A percentile compares a stretch with the other conserved stretches of the same genome.
Evolutionary conservation across 37 sponge, comb jelly and placozoan genomes (phyloP).

Genomic region (Cliona cf. orientalis): DNA sequence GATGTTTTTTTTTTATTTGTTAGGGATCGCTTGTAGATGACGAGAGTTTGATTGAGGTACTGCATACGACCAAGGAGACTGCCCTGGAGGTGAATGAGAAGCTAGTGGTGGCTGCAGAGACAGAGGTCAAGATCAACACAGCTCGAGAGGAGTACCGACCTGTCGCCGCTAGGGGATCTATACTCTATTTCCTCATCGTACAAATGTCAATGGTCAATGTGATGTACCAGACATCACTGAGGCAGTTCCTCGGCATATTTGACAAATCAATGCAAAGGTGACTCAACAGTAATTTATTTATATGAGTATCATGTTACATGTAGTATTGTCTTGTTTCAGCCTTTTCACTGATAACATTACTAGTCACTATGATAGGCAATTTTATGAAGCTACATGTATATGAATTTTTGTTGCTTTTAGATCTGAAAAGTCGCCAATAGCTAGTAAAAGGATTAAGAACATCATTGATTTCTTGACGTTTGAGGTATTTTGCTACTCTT

Average conservation of each 20-base stretch:
- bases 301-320: neutral
- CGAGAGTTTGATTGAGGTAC: constrained; percentile 93
- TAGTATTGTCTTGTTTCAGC: neutral
- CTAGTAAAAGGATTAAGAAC: constrained; percentile 87
- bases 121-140: constrained; percentile 93
- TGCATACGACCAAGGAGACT: constrained; percentile 93
- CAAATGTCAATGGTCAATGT: constrained; percentile 99
- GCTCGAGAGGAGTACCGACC: constrained; percentile 99
- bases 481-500: constrained; percentile 89
- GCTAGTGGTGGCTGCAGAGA: constrained; percentile 92
- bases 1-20: too few relatives aligned
- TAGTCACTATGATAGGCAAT: neutral
- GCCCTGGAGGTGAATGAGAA: constrained; percentile 96
- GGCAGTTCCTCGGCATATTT: constrained; percentile 95
- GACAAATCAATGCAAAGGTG: constrained; percentile 92
- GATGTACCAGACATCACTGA: constrained; percentile 98
- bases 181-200: constrained; percentile 98
- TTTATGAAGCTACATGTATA: neutral
- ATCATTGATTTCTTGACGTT: constrained; percentile 95
- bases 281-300: neutral
- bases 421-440: constrained; percentile 91
- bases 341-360: neutral
- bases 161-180: constrained; percentile 96
- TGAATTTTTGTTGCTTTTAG: constrained; percentile 7
- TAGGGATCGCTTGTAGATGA: constrained; percentile 97